Evolutionary conservation across 64 coral and sea anemone genomes (phyloP).

Genomic region (Orbicella faveolata): DNA sequence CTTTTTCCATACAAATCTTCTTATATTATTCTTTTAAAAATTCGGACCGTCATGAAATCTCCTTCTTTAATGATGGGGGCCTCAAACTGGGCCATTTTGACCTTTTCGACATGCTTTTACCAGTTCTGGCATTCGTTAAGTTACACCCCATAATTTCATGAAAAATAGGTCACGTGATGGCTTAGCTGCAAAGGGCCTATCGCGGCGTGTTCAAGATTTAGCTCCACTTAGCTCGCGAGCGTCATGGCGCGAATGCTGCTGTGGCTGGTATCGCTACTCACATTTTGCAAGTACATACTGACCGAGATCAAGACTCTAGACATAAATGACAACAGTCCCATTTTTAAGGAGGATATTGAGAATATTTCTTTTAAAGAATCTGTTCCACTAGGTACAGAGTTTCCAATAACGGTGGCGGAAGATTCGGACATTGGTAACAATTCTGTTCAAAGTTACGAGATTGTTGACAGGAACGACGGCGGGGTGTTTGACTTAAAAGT

Average conservation of each 20-base stretch:
- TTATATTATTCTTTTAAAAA: no score
- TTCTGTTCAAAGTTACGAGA: slow-evolving; percentile 51
- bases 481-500: slow-evolving; percentile 30
- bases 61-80: no score
- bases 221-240: neutral
- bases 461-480: slow-evolving; percentile 43
- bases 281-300: neutral
- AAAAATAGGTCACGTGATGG: no score
- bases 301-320: slow-evolving; percentile 46
- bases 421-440: slow-evolving; percentile 66
- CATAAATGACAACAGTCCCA: slow-evolving; percentile 56
- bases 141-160: no score
- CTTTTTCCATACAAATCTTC: no score
- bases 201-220: neutral
- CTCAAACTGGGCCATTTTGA: no score
- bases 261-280: neutral
- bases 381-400: slow-evolving; percentile 19
- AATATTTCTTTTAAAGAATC: slow-evolving; percentile 40
- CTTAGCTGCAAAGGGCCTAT: no score
- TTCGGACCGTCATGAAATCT: no score
- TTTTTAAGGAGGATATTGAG: slow-evolving; percentile 29
- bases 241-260: neutral
- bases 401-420: slow-evolving; percentile 16
- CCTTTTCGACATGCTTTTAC: no score
- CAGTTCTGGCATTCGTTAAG: no score